These are phyloP conservation scores for Mionectes macconnelli DNA, from an alignment of 2,113 vertebrate genomes.

Conservation along the genomic window DNA sequence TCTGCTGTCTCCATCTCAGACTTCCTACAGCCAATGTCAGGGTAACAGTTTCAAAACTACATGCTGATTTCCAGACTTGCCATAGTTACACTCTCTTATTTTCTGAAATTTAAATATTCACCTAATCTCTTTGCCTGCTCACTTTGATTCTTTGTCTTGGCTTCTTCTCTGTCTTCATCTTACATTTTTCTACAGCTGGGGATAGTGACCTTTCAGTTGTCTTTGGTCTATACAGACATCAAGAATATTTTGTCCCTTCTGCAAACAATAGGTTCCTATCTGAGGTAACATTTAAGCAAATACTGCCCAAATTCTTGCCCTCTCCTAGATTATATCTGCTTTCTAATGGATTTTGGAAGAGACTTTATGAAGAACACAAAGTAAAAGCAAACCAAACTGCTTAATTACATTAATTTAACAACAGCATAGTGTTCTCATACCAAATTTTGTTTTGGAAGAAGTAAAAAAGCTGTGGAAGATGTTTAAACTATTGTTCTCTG, in stretches of 20 bases:
- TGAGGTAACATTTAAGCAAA: background rate
- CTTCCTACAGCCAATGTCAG: background rate
- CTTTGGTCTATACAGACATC: background rate
- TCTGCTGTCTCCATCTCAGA: background rate
- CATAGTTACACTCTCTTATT: background rate
- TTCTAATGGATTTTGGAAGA: background rate
- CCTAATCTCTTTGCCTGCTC: background rate
- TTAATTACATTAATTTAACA: background rate
- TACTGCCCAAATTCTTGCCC: background rate
- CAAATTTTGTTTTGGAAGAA: background rate
- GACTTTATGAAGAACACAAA: background rate
- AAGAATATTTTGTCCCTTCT: background rate
- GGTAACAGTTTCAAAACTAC: background rate
- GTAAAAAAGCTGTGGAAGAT: background rate
- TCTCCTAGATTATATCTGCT: background rate
- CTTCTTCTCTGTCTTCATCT: background rate
- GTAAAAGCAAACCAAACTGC: background rate
- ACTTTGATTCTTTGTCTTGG: background rate
- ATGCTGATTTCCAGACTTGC: background rate
- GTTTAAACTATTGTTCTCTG: background rate
- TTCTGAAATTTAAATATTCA: background rate
- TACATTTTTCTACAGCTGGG: background rate
- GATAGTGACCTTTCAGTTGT: background rate
- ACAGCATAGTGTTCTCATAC: background rate
- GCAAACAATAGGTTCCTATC: background rate